A percentile compares a stretch with the other conserved stretches of the same genome.
These are phyloP conservation scores for Trichopria drosophilae DNA, from an alignment of 2,888 invertebrate species.

Conservation along the genomic window DNA sequence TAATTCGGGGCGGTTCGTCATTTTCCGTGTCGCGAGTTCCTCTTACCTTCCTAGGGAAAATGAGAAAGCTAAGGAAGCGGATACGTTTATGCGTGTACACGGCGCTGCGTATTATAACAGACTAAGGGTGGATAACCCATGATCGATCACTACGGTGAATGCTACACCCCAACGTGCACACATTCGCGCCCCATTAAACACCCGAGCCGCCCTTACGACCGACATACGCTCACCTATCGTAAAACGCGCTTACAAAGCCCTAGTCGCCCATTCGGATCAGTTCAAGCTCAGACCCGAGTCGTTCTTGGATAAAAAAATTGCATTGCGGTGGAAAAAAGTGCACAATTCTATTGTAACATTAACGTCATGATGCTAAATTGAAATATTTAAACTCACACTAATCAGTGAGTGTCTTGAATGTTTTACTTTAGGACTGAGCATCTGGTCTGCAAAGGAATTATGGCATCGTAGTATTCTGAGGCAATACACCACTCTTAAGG, in stretches of 20 bases:
- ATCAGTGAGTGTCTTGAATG: too few species aligned
- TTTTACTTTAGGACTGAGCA: too few species aligned
- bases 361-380: too few species aligned
- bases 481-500: too few species aligned
- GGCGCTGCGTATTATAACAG: slow-evolving; percentile 48
- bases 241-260: slow-evolving; percentile 26
- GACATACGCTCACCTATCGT: slow-evolving; percentile 44
- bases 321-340: too few species aligned
- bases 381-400: too few species aligned
- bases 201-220: slow-evolving; percentile 44
- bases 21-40: neutral
- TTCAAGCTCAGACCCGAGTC: slow-evolving; percentile 29
- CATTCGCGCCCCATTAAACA: slow-evolving; percentile 56
- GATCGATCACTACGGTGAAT: slow-evolving; percentile 56
- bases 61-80: slow-evolving; percentile 7
- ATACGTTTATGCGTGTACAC: slow-evolving; percentile 36
- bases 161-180: slow-evolving; percentile 53
- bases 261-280: too few species aligned
- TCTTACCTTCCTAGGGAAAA: too few species aligned
- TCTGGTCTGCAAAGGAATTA: too few species aligned
- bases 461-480: too few species aligned
- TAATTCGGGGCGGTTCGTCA: neutral
- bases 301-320: slow-evolving; percentile 24
- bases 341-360: too few species aligned
- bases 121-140: slow-evolving; percentile 52